A percentile compares a stretch with the other conserved stretches of the same genome.
Conservation (phyloP, 2,113 vertebrate species). For the Alces alces region DNA sequence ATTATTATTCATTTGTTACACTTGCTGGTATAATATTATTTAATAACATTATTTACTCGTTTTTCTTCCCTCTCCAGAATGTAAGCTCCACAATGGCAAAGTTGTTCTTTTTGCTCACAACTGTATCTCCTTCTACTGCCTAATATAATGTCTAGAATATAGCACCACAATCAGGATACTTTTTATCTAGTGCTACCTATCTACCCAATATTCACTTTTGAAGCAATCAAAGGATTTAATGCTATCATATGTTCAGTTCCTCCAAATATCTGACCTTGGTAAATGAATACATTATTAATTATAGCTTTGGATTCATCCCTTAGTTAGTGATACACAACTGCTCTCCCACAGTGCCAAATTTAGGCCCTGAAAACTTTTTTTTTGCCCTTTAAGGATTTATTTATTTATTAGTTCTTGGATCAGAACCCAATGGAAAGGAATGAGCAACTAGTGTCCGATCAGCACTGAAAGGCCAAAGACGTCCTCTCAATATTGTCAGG, state of each 20-base stretch:
- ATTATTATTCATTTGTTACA: neutral
- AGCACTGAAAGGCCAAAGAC: neutral
- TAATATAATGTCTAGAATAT: neutral
- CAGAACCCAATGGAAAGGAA: neutral
- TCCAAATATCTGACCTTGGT: neutral
- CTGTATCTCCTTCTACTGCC: neutral
- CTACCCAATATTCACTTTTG: neutral
- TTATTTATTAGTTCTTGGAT: neutral
- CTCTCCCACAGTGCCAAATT: neutral
- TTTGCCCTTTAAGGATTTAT: neutral
- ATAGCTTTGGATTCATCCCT: neutral
- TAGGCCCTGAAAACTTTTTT: neutral
- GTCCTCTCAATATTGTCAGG: neutral
- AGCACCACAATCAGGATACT: neutral
- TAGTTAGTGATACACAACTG: neutral
- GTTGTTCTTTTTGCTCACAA: neutral
- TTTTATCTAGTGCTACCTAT: neutral
- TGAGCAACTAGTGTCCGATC: neutral
- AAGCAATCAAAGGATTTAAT: neutral
- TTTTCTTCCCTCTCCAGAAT: neutral
- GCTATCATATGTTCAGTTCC: neutral
- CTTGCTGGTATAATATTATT: neutral
- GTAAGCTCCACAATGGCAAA: neutral
- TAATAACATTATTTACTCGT: neutral
- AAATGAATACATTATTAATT: neutral